Evolutionary conservation across 1,140 invertebrate species (phyloP).

Genomic region (Diprion similis): DNA sequence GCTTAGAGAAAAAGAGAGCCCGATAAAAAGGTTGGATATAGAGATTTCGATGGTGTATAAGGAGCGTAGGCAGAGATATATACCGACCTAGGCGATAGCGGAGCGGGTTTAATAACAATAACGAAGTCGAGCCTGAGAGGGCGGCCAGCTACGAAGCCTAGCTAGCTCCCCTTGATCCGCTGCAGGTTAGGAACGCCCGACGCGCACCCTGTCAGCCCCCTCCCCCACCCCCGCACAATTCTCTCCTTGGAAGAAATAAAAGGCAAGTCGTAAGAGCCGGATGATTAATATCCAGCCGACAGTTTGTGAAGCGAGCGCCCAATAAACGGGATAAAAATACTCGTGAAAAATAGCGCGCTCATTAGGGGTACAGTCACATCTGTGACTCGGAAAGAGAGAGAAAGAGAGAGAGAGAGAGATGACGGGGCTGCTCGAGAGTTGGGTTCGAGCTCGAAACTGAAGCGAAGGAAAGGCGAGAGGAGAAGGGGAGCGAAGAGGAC

Average conservation of each 20-base stretch:
- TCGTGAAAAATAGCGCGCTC: conserved; percentile 64
- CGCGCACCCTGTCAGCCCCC: conserved; percentile 17
- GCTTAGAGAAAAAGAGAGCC: no score
- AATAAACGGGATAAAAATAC: conserved; percentile 65
- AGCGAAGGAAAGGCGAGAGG: neutral
- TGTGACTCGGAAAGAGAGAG: conserved; percentile 44
- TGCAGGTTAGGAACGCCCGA: neutral
- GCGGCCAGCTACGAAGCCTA: no score
- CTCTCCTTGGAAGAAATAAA: conserved; percentile 58
- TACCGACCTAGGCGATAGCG: neutral
- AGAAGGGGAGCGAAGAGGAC: conserved; percentile 9
- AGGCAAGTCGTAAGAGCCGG: conserved; percentile 52
- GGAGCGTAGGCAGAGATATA: no score
- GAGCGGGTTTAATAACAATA: conserved; percentile 50
- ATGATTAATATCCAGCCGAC: conserved; percentile 64
- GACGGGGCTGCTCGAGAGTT: neutral
- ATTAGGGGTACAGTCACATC: conserved; percentile 63
- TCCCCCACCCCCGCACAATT: conserved; percentile 27
- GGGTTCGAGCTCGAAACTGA: neutral
- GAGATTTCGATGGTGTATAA: no score
- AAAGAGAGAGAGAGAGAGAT: conserved; percentile 12
- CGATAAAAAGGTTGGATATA: no score
- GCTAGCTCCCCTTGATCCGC: neutral
- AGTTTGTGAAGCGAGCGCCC: conserved; percentile 61
- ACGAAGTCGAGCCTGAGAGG: conserved; percentile 30